Evolutionary conservation across 2,113 vertebrate species (phyloP), one percentile per base, ranked within the genome.

Genomic region (Ammodytes marinus): DNA sequence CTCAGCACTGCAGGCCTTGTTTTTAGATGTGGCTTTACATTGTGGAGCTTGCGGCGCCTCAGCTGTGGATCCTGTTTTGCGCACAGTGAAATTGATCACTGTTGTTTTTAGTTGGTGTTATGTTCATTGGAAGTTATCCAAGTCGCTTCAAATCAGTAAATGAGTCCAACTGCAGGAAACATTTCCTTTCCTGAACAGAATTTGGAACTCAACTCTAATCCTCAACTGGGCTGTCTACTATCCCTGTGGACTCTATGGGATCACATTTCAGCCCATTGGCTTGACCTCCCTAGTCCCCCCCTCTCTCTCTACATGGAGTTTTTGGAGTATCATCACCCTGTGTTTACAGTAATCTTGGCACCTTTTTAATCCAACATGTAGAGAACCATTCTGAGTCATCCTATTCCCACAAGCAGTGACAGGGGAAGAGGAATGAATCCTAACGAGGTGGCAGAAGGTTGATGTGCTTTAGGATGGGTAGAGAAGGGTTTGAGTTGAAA

Each of bases 91-190:
- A 80, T 14, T 12, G 70, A 87, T 80, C 66, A 35, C 35, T 90
- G 84, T 89, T 91, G 50, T 82, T 81, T 27, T 84, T 85, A 85
- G 77, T 52, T 85, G 86, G 63, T 70, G 46, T 75, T 83, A 71
- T 69, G 78, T 67, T 81, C 60, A 58, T 49, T 65, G 52, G 69
- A 79, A 54, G 79, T 77, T 64, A 86, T 88, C 74, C 69, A 71
- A 80, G 78, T 69, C 58, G 19, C 73, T 79, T 79, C 61, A 69
- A 76, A 69, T 82, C 69, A 63, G 75, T 76, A 79, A 76, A 53
- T 42, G 52, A 90, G 59, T 75, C 80, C 50, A 83, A 81, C 74
- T 53, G 74, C 79, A 82, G 89, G 89, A 93, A 89, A 88, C 72
- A 10, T 82, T 85, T 86, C 40, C 69, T 82, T 84, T 89, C 76